Evolutionary conservation across 2,888 invertebrate species (phyloP).

Genomic region (Limnephilus marmoratus): DNA sequence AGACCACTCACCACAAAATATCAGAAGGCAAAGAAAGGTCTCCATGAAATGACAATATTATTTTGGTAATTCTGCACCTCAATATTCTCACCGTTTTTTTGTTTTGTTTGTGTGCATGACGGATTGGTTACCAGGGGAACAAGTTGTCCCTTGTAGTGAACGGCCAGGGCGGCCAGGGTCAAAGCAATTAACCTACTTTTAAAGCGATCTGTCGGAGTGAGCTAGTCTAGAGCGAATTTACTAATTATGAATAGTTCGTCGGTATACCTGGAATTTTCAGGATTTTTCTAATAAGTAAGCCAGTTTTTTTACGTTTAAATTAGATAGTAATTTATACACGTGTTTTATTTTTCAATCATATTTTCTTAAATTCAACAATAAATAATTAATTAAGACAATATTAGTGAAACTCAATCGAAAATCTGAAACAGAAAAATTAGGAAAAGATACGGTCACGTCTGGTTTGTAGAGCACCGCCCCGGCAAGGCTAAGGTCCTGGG

Average conservation of each 20-base stretch:
- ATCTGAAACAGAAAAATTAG: no score
- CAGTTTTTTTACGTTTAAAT: not conserved
- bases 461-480: no score
- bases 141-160: not conserved
- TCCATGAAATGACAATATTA: no score
- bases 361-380: no score
- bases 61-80: not conserved
- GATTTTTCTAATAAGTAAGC: not conserved
- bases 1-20: no score
- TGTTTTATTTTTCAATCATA: no score
- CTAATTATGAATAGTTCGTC: not conserved
- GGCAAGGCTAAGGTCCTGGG: no score
- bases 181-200: constrained; percentile 43
- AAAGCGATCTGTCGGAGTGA: not conserved
- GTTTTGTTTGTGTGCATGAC: not conserved
- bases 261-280: not conserved
- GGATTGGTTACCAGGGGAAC: not conserved
- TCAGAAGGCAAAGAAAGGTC: no score
- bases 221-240: not conserved
- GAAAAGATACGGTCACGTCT: no score
- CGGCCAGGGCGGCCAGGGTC: constrained; percentile 44
- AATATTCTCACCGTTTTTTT: not conserved
- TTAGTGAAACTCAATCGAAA: no score
- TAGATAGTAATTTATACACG: no score
- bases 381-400: no score